Base-by-base conservation (phyloP, 2,113 vertebrate genomes). In the Lathamus discolor region DNA sequence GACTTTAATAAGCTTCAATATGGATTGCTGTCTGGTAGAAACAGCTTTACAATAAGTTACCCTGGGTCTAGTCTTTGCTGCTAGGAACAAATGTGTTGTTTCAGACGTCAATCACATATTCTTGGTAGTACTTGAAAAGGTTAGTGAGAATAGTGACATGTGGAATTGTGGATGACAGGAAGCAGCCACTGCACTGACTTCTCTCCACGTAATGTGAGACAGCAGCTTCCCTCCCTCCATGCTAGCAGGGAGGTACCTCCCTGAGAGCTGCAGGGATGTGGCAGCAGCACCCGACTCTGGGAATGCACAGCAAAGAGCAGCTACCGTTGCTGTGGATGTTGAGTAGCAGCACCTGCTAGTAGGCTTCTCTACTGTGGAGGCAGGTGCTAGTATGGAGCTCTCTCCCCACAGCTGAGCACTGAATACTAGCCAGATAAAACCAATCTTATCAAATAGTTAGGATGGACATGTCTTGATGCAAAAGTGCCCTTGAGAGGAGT, bases 1-100 rank as follows among this genome's bases (percentile, higher is more conserved):
- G 93, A 96, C 97, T 97, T 97, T 93, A 97, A 98, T 97, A 97
- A 97, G 92, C 87, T 96, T 90, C 95, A 96, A 92, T 93, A 77
- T 80, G 87, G 95, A 96, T 89, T 4, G 9, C 83, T 95, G 92
- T 89, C 95, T 96, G 94, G 90, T 96, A 88, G 93, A 97, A 96
- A 90, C 63, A 95, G 80, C 76, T 95, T 94, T 79, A 67, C 81
- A 93, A 23, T 83, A 92, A 94, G 84, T 83, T 93, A 83, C 86
- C 76, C 94, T 49, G 77, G 76, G 78, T 82, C 86, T 85, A 95
- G 73, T 55, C 78, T 74, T 91, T 68, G 86, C 94, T 75, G 76
- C 64, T 92, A 95, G 91, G 83, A 96, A 89, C 51, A 89, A 96
- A 87, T 75, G 46, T 70, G 66, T 70, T 93, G 79, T 91, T 97